A percentile compares a stretch with the other conserved stretches of the same genome.
Evolutionary conservation across 2,797 vertebrate genomes (phyloP).

Genomic region (Anableps anableps): DNA sequence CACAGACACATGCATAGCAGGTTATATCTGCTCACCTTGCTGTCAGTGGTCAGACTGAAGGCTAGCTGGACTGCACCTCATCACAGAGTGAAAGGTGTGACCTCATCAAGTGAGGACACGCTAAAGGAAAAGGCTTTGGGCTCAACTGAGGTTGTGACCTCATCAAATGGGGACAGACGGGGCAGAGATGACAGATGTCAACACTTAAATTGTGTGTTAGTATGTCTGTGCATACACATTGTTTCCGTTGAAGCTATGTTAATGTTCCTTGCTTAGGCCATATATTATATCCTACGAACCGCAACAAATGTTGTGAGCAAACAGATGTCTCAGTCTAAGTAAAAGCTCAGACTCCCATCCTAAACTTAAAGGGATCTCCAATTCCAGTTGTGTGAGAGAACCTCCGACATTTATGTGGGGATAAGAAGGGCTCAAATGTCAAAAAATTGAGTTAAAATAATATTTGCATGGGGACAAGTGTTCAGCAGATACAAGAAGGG

Average conservation of each 20-base stretch:
- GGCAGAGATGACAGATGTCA: conserved; percentile 59
- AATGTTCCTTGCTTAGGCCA: not conserved
- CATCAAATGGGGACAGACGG: conserved; percentile 61
- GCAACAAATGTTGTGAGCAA: not conserved
- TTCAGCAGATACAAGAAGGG: not conserved
- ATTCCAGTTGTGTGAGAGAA: not conserved
- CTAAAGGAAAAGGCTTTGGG: conserved; percentile 50
- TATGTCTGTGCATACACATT: conserved; percentile 21
- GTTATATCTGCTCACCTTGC: conserved; percentile 43
- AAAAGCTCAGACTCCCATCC: not conserved
- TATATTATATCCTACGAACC: not conserved
- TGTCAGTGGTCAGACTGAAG: conserved; percentile 62
- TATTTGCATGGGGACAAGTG: not conserved
- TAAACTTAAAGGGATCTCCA: not conserved
- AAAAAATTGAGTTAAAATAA: not conserved
- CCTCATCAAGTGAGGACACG: conserved; percentile 59
- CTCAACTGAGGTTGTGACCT: conserved; percentile 57
- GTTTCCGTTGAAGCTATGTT: conserved; percentile 35
- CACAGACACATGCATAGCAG: conserved; percentile 19
- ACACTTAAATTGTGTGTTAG: conserved; percentile 25
- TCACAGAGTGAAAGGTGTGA: conserved; percentile 58
- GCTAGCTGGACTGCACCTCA: conserved; percentile 49
- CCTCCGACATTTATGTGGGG: not conserved
- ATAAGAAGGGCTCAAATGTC: not conserved
- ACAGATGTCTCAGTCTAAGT: not conserved